Percentiles rank a stretch among this genome's conserved stretches.
These are phyloP conservation scores for Tapirus terrestris DNA, from an alignment of 2,113 vertebrate genomes.

Conservation along the genomic window DNA sequence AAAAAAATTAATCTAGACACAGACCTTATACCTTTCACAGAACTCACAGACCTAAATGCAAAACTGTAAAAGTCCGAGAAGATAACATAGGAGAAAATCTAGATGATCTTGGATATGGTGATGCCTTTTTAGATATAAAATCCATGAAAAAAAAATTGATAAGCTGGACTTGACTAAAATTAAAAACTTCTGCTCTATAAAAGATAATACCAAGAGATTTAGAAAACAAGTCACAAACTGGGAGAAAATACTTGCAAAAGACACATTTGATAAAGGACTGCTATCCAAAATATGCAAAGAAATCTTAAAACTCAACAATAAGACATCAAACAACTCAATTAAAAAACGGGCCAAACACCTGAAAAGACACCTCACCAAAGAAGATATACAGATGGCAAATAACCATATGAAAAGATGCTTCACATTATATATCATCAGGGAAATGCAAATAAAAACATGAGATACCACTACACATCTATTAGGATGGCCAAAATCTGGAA, in stretches of 20 bases:
- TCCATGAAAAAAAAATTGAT: not conserved
- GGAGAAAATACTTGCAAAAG: not conserved
- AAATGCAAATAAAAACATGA: not conserved
- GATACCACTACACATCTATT: not conserved
- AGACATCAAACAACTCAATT: not conserved
- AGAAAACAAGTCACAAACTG: not conserved
- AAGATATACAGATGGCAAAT: not conserved
- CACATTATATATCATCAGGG: not conserved
- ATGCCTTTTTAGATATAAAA: not conserved
- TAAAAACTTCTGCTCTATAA: not conserved
- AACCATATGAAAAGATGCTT: not conserved
- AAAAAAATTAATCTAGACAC: not conserved
- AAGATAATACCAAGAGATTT: not conserved
- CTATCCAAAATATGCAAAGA: not conserved
- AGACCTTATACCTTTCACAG: not conserved
- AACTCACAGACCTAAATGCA: not conserved
- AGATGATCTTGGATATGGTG: not conserved
- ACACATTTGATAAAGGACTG: not conserved
- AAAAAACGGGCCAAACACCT: not conserved
- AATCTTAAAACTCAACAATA: not conserved
- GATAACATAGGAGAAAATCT: not conserved
- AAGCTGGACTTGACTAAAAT: not conserved
- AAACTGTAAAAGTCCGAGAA: not conserved
- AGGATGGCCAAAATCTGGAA: not conserved
- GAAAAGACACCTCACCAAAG: not conserved